Conservation (phyloP, 2,888 invertebrate genomes). For the Pedicia rivosa region DNA sequence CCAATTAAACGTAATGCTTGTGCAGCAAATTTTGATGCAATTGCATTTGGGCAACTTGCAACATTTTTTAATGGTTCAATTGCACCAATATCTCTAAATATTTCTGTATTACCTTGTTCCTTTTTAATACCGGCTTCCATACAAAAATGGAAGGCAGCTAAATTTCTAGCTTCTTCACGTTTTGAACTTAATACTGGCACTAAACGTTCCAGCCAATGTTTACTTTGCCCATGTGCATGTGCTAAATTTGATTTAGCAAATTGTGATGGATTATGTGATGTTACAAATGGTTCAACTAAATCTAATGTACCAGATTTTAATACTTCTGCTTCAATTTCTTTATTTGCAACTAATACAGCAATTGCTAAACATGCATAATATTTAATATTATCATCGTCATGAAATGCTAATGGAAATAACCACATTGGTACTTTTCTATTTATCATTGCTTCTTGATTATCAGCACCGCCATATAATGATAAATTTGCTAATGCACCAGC, state of each 20-base stretch:
- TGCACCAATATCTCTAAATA: conserved; percentile 88
- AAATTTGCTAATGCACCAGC: conserved; percentile 94
- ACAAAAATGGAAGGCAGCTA: conserved; percentile 96
- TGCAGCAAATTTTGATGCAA: conserved; percentile 92
- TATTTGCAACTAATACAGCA: conserved; percentile 89
- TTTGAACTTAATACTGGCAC: conserved; percentile 91
- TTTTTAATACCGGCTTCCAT: conserved; percentile 99
- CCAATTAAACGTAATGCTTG: conserved; percentile 85
- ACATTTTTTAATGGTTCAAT: conserved; percentile 90
- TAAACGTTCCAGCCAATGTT: conserved; percentile 82
- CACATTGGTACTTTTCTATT: conserved; percentile 87
- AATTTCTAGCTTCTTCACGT: conserved; percentile 85
- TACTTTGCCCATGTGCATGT: conserved; percentile 91
- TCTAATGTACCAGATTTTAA: conserved; percentile 91
- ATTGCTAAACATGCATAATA: conserved; percentile 98
- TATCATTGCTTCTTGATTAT: conserved; percentile 96
- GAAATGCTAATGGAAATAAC: conserved; percentile 94
- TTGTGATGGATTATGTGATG: conserved; percentile 83
- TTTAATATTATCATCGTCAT: conserved; percentile 90
- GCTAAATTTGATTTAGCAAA: conserved; percentile 86
- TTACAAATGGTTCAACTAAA: conserved; percentile 93
- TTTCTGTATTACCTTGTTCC: conserved; percentile 76
- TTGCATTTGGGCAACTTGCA: conserved; percentile 94
- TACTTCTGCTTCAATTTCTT: conserved; percentile 95
- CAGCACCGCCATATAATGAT: conserved; percentile 89